Evolutionary conservation across 1,140 invertebrate genomes (phyloP), one percentile per base, ranked within the genome.

Genomic region (Nylanderia fulva): DNA sequence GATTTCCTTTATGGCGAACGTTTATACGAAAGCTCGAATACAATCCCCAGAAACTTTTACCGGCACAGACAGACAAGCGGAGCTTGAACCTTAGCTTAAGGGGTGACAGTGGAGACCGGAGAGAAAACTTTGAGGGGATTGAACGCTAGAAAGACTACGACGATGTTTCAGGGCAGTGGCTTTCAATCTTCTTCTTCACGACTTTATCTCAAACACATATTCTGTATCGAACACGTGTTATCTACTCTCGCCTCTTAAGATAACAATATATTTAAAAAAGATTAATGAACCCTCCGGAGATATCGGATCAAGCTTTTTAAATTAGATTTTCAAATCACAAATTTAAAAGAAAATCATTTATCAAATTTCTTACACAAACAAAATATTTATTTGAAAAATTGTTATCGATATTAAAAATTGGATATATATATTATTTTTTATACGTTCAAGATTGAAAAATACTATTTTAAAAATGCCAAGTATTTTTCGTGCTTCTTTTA

Each of bases 101-200:
- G 80, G 71, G 45, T 76, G 80, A 63, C 58, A 42, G 42, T 21
- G 15, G 64, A 27, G 69, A 33, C 56, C n/a, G 56, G 69, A 68
- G 42, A 42, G 72, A 29, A 75, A 80, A 85, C 74, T 88, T 85
- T 56, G 66, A 85, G 83, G 69, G 75, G 54, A 87, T 88, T 87
- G 86, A 36, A 87, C 86, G 80, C 52, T 79, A 58, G 82, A 63
- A 80, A 56, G 68, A 88, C 56, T 76, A 63, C 66, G 56, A 85
- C 80, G 74, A 85, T 71, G 74, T 72, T 48, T 63, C 68, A 36
- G 82, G 69, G 21, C 77, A 82, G 77, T 82, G 77, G 77, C 52
- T 82, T 82, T 82, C 77, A 82, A 71, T 58, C 66, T 82, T n/a
- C 48, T 58, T 42, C 7, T 33, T 13, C 9, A 3, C 36, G 9